phyloP scores from a whole-genome alignment of 2,888 invertebrate genomes.

The Lasiommata megera region DNA sequence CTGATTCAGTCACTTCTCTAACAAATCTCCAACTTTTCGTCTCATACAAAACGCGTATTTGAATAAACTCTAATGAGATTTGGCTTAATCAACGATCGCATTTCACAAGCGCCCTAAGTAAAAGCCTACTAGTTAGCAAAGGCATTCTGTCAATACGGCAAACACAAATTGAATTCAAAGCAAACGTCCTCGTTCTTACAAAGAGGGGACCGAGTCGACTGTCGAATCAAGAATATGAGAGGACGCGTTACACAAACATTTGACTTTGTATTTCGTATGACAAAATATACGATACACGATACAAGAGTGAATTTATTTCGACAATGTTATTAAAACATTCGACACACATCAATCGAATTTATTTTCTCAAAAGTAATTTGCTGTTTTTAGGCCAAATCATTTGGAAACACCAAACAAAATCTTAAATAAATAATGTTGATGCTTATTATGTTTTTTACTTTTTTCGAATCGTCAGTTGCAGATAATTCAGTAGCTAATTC shows the following conservation, averaged over 20 bases:
- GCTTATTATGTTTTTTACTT: too few species aligned
- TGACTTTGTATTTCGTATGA: not conserved
- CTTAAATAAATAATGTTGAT: too few species aligned
- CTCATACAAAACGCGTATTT: too few species aligned
- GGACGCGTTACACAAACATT: not conserved
- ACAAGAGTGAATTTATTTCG: not conserved
- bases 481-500: too few species aligned
- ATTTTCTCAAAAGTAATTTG: too few species aligned
- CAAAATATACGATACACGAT: not conserved
- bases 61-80: not conserved
- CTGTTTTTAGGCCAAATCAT: too few species aligned
- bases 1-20: too few species aligned
- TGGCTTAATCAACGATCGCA: not conserved
- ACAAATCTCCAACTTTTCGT: too few species aligned
- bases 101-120: not conserved
- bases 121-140: too few species aligned
- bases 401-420: too few species aligned
- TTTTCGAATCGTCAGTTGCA: too few species aligned
- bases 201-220: not conserved
- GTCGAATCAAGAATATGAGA: not conserved
- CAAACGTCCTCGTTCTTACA: not conserved
- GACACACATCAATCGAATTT: too few species aligned
- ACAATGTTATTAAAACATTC: not conserved
- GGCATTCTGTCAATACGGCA: not conserved
- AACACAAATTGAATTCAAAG: conserved; percentile 1